A percentile compares a stretch with the other conserved stretches of the same genome.
phyloP scores from a whole-genome alignment of 2,113 vertebrate species.

The Dascyllus trimaculatus region DNA sequence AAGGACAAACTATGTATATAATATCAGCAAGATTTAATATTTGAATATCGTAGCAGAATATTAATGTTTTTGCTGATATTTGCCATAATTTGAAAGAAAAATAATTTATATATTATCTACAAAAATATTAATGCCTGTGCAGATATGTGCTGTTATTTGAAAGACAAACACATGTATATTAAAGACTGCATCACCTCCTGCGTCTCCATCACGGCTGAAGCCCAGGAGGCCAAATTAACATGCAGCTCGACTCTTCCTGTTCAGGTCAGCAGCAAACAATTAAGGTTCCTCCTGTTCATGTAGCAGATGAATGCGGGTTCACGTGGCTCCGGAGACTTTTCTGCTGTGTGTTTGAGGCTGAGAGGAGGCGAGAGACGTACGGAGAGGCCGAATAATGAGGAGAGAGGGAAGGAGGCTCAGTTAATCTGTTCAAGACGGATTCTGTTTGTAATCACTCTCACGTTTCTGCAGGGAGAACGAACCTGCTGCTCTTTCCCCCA shows the following conservation, averaged over 20 bases:
- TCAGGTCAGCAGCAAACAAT: slow-evolving; percentile 29
- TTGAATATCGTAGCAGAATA: too few species aligned
- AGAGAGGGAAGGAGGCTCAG: neutral
- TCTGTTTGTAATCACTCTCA: neutral
- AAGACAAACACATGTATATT: too few species aligned
- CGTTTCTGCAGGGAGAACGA: neutral
- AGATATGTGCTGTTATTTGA: too few species aligned
- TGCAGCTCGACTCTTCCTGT: neutral
- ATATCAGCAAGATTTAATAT: too few species aligned
- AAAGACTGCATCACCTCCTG: slow-evolving; percentile 48
- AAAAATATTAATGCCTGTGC: too few species aligned
- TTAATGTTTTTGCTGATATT: too few species aligned
- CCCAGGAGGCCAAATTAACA: slow-evolving; percentile 6
- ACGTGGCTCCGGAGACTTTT: too few species aligned
- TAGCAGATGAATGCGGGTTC: neutral
- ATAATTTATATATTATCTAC: too few species aligned
- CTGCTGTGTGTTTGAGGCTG: neutral
- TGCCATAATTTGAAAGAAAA: too few species aligned
- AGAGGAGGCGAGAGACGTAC: neutral
- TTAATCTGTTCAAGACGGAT: neutral
- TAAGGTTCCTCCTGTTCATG: neutral
- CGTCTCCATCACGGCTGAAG: slow-evolving; percentile 30
- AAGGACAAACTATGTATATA: too few species aligned
- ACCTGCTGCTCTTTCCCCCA: neutral
- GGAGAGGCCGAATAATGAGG: neutral